Evolutionary conservation across 2,797 vertebrate species (phyloP), one percentile per base, ranked within the genome.

Genomic region (Anguilla megastoma): DNA sequence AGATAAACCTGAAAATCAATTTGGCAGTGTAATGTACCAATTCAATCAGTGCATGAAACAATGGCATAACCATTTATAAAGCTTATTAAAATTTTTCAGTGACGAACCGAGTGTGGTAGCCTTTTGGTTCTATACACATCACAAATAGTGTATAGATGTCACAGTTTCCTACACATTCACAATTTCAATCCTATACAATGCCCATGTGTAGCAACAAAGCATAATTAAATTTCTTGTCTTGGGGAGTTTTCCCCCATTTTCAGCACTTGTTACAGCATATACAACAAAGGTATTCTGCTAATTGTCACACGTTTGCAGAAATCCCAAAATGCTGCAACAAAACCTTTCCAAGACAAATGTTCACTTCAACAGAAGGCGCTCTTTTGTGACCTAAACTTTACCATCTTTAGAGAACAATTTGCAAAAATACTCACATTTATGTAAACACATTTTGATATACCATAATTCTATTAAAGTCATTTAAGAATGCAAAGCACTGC

Each of bases 401-500:
- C 90, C 93, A 93, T 94, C 93, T 93, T 92, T 89, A 93, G 90
- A 94, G 91, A 92, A 92, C 91, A 88, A 92, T 92, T 90, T 91
- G 6, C 66, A 90, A 92, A 94, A 89, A 84, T 91, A 92, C 90
- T 92, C 89, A 92, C 89, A 87, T 87, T 90, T 48, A 92, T 90
- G 93, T 95, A 95, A 95, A 96, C 91, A 93, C 87, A 90, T n/a
- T 88, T 93, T 94, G 76, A 92, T 87, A 89, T 48, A 90, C 30
- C 86, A 91, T 33, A 91, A 85, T 86, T 88, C 89, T 91, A 90
- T 90, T 83, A 92, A 89, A 92, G 92, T 84, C 90, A 93, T 86
- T 76, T 92, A 93, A 92, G 92, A 93, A 92, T 95, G 93, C 92
- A 93, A 94, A 95, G 92, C 89, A 92, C 89, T 88, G 89, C 92